Conservation (phyloP, 1,140 invertebrate genomes). For the Diorhabda sublineata region DNA sequence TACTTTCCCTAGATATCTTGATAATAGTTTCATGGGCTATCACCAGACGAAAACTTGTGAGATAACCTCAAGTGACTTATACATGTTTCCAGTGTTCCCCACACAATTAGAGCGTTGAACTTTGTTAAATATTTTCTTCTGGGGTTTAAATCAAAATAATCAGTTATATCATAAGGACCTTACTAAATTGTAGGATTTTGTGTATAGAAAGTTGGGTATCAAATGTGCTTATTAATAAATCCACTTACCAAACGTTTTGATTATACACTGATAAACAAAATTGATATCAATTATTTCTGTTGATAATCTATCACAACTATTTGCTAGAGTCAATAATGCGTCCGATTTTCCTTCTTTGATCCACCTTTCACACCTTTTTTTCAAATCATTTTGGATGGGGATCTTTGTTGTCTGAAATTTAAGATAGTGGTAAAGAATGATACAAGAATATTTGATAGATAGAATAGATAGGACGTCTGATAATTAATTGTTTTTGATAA, state of each 20-base stretch:
- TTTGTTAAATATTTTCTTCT: too few species aligned
- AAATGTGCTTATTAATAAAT: constrained; percentile 5
- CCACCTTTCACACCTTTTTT: constrained; percentile 52
- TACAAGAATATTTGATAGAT: too few species aligned
- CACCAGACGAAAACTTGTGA: too few species aligned
- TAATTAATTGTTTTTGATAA: too few species aligned
- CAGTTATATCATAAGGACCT: too few species aligned
- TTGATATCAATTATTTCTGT: constrained; percentile 39
- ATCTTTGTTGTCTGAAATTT: constrained; percentile 26
- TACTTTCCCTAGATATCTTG: too few species aligned
- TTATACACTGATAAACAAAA: constrained; percentile 49
- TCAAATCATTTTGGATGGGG: constrained; percentile 29
- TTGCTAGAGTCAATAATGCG: constrained; percentile 47
- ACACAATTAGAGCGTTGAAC: too few species aligned
- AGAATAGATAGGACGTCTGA: too few species aligned
- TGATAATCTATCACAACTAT: constrained; percentile 43
- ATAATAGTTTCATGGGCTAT: too few species aligned
- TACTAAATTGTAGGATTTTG: background rate
- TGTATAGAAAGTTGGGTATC: background rate
- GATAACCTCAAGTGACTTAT: too few species aligned
- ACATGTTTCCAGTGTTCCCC: too few species aligned
- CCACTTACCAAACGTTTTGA: constrained; percentile 53
- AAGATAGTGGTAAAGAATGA: constrained; percentile 16
- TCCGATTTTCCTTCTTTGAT: constrained; percentile 49
- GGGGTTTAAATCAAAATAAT: too few species aligned